These are phyloP conservation scores for Folsomia candida DNA, from an alignment of 2,888 invertebrate species.

Conservation along the genomic window DNA sequence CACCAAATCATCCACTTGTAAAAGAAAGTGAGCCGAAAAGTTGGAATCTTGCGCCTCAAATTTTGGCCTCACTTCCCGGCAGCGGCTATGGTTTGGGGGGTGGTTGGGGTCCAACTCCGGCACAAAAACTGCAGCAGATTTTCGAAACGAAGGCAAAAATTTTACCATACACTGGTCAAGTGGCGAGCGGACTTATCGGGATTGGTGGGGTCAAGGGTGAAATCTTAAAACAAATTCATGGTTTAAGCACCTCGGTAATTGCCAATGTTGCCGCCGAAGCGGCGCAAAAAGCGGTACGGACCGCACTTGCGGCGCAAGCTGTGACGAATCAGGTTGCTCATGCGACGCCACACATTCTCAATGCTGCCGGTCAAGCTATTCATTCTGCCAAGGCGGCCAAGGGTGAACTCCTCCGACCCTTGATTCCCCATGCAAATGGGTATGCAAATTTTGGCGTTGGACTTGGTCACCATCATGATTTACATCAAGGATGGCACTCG, in stretches of 20 bases:
- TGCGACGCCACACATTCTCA: conserved; percentile 16
- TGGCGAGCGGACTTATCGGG: conserved; percentile 39
- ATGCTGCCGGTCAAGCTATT: conserved; percentile 10
- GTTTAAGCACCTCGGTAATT: conserved; percentile 36
- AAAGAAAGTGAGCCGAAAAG: conserved; percentile 46
- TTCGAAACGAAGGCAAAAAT: conserved; percentile 39
- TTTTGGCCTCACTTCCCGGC: conserved; percentile 42
- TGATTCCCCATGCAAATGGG: neutral
- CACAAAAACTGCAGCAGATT: conserved; percentile 26
- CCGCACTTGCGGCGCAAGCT: conserved; percentile 39
- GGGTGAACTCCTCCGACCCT: neutral
- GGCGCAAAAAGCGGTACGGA: conserved; percentile 36
- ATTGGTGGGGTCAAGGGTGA: conserved; percentile 41
- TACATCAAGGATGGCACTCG: conserved; percentile 23
- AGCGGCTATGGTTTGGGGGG: neutral
- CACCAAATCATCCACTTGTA: conserved; percentile 50
- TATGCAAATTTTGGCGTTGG: neutral
- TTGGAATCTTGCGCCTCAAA: conserved; percentile 39
- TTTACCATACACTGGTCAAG: conserved; percentile 39
- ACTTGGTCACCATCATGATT: neutral
- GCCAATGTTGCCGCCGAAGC: conserved; percentile 41
- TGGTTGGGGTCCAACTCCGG: conserved; percentile 20
- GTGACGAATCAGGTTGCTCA: conserved; percentile 36
- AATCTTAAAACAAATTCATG: conserved; percentile 38
- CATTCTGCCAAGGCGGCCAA: neutral